A percentile compares a stretch with the other conserved stretches of the same genome.
phyloP scores from a whole-genome alignment of 2,888 invertebrate genomes.

The Synergus gifuensis region DNA sequence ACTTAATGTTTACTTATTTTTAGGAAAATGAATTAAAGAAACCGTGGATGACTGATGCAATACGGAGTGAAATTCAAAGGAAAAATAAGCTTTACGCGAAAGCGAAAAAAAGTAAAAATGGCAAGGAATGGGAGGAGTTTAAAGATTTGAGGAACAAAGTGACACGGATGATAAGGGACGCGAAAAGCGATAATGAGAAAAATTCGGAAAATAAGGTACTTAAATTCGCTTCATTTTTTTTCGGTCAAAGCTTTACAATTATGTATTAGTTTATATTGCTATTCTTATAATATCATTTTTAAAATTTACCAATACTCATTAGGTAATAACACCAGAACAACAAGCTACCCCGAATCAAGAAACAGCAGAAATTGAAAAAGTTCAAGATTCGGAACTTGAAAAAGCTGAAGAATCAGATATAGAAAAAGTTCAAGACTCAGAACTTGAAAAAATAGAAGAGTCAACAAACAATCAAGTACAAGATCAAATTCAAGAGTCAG shows the following conservation, averaged over 20 bases:
- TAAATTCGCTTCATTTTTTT: constrained; percentile 4
- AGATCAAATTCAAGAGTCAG: not conserved
- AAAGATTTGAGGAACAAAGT: constrained; percentile 75
- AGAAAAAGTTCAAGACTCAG: too few species aligned
- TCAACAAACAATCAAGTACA: too few species aligned
- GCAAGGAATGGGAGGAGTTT: constrained; percentile 76
- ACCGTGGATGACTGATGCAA: constrained; percentile 77
- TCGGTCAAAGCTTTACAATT: not conserved
- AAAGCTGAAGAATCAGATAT: too few species aligned
- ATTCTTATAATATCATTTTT: too few species aligned
- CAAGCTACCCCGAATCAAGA: not conserved
- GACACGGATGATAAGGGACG: constrained; percentile 75
- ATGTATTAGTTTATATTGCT: too few species aligned
- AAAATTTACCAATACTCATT: too few species aligned
- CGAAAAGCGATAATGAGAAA: constrained; percentile 75
- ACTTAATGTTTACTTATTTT: constrained; percentile 32
- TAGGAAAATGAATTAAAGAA: constrained; percentile 74
- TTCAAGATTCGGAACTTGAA: not conserved
- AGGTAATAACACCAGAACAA: not conserved
- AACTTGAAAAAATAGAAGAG: too few species aligned
- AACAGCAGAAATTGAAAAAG: not conserved
- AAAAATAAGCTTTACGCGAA: constrained; percentile 75
- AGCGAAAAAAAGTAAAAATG: constrained; percentile 74
- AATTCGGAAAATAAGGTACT: constrained; percentile 74
- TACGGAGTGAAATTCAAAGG: constrained; percentile 74